These are phyloP conservation scores for Vesta saturnalis DNA, from an alignment of 2,888 invertebrate species.

Conservation along the genomic window DNA sequence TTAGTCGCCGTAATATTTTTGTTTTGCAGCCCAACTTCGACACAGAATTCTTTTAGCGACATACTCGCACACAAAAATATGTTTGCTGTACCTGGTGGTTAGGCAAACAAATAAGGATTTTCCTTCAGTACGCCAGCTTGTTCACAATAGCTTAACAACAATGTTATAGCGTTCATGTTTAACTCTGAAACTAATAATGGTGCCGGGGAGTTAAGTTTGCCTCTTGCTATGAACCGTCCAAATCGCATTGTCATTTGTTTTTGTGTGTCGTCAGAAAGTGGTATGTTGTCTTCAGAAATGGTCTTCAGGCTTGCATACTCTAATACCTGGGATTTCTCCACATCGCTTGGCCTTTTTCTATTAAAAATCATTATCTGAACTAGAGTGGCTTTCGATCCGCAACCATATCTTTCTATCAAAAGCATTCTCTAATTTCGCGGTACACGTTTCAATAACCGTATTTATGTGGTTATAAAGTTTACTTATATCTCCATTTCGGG, in stretches of 20 bases:
- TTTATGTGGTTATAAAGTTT: not conserved
- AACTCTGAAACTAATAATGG: not conserved
- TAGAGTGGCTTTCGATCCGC: not conserved
- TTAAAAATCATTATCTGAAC: conserved; percentile 8
- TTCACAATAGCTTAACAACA: too few relatives aligned
- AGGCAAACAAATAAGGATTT: conserved; percentile 4
- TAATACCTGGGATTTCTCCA: not conserved
- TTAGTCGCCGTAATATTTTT: not conserved
- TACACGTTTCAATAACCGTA: too few relatives aligned
- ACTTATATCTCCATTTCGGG: not conserved
- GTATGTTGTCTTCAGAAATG: not conserved
- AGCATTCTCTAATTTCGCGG: not conserved
- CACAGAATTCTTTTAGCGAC: too few relatives aligned
- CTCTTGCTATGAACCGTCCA: not conserved
- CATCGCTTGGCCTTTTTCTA: not conserved
- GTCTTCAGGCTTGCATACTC: not conserved
- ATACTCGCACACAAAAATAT: too few relatives aligned
- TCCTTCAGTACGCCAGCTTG: not conserved
- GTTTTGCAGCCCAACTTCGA: not conserved
- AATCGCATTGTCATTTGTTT: not conserved
- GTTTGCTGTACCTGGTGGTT: conserved; percentile 3
- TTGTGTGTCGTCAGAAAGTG: not conserved
- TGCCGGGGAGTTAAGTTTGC: conserved; percentile 4
- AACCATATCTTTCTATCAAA: not conserved
- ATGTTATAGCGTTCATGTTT: not conserved